Conservation (phyloP, 1,140 invertebrate genomes). For the Dendrolimus punctatus region DNA sequence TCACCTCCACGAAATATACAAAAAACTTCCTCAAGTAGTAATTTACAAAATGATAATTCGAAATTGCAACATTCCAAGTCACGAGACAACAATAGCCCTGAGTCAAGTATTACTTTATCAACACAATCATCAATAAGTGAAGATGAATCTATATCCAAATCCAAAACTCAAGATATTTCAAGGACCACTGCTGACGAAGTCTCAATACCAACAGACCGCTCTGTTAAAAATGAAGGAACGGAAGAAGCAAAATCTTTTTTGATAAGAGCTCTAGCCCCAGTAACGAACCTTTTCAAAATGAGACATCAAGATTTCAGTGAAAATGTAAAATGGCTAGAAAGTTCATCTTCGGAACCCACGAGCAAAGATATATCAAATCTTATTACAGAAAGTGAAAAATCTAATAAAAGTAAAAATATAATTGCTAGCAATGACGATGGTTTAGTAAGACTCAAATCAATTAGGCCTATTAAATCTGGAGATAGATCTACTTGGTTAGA, state of each 20-base stretch:
- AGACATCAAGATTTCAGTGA: constrained; percentile 69
- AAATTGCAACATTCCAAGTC: constrained; percentile 61
- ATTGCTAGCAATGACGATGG: constrained; percentile 56
- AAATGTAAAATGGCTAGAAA: constrained; percentile 54
- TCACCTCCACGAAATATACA: constrained; percentile 23
- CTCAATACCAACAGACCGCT: constrained; percentile 71
- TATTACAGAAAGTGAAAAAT: constrained; percentile 46
- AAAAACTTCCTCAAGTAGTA: constrained; percentile 34
- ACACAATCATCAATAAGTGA: constrained; percentile 63
- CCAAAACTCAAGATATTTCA: constrained; percentile 50
- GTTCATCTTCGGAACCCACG: constrained; percentile 39
- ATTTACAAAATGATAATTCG: constrained; percentile 30
- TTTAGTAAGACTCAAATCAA: constrained; percentile 61
- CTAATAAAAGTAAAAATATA: constrained; percentile 46
- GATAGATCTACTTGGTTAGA: constrained; percentile 75
- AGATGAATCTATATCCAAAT: constrained; percentile 57
- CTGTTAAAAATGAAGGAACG: constrained; percentile 69
- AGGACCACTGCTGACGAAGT: constrained; percentile 74
- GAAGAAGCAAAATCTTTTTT: constrained; percentile 82
- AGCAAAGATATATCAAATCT: constrained; percentile 49
- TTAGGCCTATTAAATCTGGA: constrained; percentile 70
- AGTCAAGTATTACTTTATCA: constrained; percentile 59
- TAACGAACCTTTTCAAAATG: constrained; percentile 78
- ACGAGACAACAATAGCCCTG: constrained; percentile 66
- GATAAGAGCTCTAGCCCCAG: constrained; percentile 78